These are phyloP conservation scores for Lycorma delicatula DNA, from an alignment of 1,140 invertebrate genomes.

Conservation along the genomic window DNA sequence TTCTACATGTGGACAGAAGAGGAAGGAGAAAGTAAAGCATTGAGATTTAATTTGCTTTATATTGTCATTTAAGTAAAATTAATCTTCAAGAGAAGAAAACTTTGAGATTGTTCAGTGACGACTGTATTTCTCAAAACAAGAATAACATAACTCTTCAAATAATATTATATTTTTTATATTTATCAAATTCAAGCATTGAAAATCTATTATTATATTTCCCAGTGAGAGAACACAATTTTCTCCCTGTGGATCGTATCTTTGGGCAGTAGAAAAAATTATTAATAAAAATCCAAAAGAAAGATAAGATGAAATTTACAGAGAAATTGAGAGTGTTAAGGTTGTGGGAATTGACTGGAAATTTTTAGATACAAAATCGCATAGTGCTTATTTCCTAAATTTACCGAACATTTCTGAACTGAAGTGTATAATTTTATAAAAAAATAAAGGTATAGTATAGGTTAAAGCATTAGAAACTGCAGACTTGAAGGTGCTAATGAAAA, in stretches of 20 bases:
- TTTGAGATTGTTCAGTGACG: not conserved
- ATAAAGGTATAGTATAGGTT: not conserved
- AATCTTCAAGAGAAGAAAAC: conserved; percentile 2
- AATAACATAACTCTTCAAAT: not conserved
- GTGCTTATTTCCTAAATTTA: not conserved
- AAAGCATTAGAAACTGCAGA: conserved; percentile 1
- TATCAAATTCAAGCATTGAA: not conserved
- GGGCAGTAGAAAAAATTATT: conserved; percentile 27
- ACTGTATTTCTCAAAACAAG: conserved; percentile 1
- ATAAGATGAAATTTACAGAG: conserved; percentile 6
- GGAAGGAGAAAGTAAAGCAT: not conserved
- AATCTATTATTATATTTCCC: conserved; percentile 26
- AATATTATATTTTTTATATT: not conserved
- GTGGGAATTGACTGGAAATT: not conserved
- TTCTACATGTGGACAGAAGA: conserved; percentile 6
- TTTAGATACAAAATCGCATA: not conserved
- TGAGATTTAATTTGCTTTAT: conserved; percentile 4
- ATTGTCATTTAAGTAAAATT: conserved; percentile 2
- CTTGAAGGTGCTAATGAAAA: not conserved
- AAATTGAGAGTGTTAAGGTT: not conserved
- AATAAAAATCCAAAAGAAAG: conserved; percentile 22
- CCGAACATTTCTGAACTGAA: not conserved
- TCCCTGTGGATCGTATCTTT: conserved; percentile 33
- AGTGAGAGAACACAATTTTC: conserved; percentile 29
- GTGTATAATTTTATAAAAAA: not conserved